Conservation (phyloP, 2,888 invertebrate genomes). For the Lasius fuliginosus region DNA sequence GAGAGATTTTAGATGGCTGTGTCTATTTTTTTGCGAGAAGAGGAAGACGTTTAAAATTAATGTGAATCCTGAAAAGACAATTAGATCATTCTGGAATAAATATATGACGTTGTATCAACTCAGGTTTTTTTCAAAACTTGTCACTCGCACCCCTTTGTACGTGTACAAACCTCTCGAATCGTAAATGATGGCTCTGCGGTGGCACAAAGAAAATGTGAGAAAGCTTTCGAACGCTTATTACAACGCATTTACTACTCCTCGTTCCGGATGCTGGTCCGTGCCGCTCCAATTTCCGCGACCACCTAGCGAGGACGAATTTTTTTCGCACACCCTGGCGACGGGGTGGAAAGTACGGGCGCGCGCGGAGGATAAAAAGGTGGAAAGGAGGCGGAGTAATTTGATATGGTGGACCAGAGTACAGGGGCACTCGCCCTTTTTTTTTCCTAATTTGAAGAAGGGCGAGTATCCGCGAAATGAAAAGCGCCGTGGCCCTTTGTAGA, state of each 20-base stretch:
- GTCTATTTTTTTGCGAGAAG: background rate
- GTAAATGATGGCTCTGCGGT: background rate
- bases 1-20: slow-evolving; percentile 1
- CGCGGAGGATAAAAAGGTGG: slow-evolving; percentile 56
- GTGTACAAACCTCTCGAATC: background rate
- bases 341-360: slow-evolving; percentile 22
- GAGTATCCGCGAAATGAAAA: slow-evolving; percentile 78
- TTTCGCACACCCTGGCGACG: slow-evolving; percentile 16
- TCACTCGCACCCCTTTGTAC: slow-evolving; percentile 10
- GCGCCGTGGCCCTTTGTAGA: slow-evolving; percentile 73
- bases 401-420: slow-evolving; percentile 63
- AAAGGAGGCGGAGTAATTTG: slow-evolving; percentile 74
- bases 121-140: slow-evolving; percentile 9
- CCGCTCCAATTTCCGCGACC: slow-evolving; percentile 69
- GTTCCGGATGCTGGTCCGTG: slow-evolving; percentile 50
- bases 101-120: background rate
- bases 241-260: slow-evolving; percentile 50
- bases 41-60: background rate
- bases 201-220: slow-evolving; percentile 12
- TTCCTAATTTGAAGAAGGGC: slow-evolving; percentile 74
- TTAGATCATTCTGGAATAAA: background rate
- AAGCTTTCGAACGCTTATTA: slow-evolving; percentile 27
- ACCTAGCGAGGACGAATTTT: slow-evolving; percentile 52
- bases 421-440: slow-evolving; percentile 55
- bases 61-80: background rate